Evolutionary conservation across 2,888 invertebrate species (phyloP).

Genomic region (Tolmerus cingulatus): DNA sequence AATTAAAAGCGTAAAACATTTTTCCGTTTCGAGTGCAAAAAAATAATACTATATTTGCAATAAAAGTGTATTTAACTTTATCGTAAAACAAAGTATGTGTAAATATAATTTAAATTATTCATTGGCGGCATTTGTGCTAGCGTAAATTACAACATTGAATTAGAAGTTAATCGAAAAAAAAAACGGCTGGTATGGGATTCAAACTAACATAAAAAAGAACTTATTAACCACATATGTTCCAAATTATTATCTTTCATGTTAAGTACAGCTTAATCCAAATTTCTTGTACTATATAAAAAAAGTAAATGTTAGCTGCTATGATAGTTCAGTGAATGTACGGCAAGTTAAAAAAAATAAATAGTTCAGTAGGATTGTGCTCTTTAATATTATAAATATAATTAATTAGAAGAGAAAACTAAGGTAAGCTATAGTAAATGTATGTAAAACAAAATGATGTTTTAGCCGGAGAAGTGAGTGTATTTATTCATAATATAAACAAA

Average conservation of each 20-base stretch:
- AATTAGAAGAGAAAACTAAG: not conserved
- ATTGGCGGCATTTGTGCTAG: not conserved
- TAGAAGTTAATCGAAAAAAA: not conserved
- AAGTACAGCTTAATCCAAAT: not conserved
- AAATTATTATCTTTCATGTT: not conserved
- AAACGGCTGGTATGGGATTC: conserved; percentile 44
- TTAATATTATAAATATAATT: not conserved
- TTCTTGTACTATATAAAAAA: not conserved
- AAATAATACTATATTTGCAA: not conserved
- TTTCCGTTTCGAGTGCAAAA: conserved; percentile 2
- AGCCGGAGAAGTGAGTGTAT: conserved; percentile 37
- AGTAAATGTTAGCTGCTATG: not conserved
- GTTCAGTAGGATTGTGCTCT: conserved; percentile 14
- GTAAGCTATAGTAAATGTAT: not conserved
- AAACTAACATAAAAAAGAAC: conserved; percentile 10
- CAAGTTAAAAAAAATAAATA: not conserved
- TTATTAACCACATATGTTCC: not conserved
- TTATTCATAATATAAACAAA: conserved; percentile 9
- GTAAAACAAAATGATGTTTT: not conserved
- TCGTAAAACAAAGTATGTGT: not conserved
- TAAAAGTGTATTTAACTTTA: not conserved
- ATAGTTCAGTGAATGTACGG: not conserved
- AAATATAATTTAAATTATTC: conserved; percentile 5
- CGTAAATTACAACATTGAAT: not conserved
- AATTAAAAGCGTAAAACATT: conserved; percentile 14